Evolutionary conservation across 2,888 invertebrate genomes (phyloP).

Genomic region (Agrotis ipsilon): DNA sequence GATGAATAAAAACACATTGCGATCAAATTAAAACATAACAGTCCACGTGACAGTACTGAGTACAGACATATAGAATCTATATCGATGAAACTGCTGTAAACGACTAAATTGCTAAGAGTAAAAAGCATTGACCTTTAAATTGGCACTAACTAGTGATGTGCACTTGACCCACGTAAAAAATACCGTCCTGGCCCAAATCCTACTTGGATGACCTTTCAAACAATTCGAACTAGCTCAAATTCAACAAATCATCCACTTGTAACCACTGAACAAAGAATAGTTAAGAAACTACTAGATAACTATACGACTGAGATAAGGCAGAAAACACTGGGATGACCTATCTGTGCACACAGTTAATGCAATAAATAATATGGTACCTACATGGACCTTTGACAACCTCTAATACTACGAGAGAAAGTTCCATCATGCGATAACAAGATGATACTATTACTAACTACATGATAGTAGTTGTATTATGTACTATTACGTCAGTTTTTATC

Average conservation of each 20-base stretch:
- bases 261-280: constrained; percentile 30
- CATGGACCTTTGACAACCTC: constrained; percentile 49
- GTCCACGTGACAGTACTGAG: constrained; percentile 33
- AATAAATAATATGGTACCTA: constrained; percentile 31
- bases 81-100: constrained; percentile 13
- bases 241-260: constrained; percentile 52
- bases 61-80: not conserved
- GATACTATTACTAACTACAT: constrained; percentile 40
- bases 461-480: constrained; percentile 24
- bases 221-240: constrained; percentile 28
- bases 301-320: constrained; percentile 38
- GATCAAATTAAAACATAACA: constrained; percentile 32
- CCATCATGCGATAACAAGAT: constrained; percentile 55
- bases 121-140: constrained; percentile 49
- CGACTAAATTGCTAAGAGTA: constrained; percentile 15
- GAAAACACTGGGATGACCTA: constrained; percentile 32
- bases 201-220: constrained; percentile 33
- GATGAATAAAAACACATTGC: constrained; percentile 42
- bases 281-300: constrained; percentile 53
- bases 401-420: constrained; percentile 57
- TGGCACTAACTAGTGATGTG: constrained; percentile 9
- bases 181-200: constrained; percentile 5
- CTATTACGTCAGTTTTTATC: constrained; percentile 52
- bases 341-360: not conserved
- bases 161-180: constrained; percentile 29